Evolutionary conservation across 2,113 vertebrate species (phyloP).

Genomic region (Ornithorhynchus anatinus): DNA sequence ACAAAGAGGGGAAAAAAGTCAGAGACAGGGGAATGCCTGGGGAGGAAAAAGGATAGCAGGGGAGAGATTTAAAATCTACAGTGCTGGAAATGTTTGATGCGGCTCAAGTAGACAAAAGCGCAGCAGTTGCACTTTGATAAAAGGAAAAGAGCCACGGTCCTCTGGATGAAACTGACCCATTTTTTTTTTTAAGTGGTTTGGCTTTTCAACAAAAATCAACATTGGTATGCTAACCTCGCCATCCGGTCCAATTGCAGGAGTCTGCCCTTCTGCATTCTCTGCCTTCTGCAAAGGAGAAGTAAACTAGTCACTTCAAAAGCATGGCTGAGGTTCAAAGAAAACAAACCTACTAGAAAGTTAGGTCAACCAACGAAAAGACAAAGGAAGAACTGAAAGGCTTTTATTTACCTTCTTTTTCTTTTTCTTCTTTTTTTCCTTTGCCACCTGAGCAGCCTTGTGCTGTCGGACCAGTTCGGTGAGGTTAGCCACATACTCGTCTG

Average conservation of each 20-base stretch:
- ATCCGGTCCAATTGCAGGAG: constrained; percentile 83
- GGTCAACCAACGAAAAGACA: background rate
- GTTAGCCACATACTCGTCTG: constrained; percentile 96
- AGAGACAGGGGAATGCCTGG: too few species aligned
- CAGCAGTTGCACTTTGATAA: too few species aligned
- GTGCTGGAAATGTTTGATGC: too few species aligned
- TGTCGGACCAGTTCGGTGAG: constrained; percentile 94
- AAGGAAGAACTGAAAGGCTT: background rate
- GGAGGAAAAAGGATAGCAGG: too few species aligned
- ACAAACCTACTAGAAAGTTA: background rate
- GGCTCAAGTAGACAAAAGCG: too few species aligned
- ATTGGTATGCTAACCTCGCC: constrained; percentile 79
- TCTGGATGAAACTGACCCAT: background rate
- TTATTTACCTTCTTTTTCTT: constrained; percentile 89
- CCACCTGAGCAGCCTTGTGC: constrained; percentile 93
- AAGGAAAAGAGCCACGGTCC: too few species aligned
- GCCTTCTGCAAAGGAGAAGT: constrained; percentile 73
- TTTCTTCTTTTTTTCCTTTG: constrained; percentile 96
- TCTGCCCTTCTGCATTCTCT: constrained; percentile 79
- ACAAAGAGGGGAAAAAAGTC: too few species aligned
- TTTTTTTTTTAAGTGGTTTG: background rate
- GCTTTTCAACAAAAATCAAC: background rate
- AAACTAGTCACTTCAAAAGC: fast-evolving
- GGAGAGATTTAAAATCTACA: too few species aligned
- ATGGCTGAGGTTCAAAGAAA: background rate